These are phyloP conservation scores for Tyto alba DNA, from an alignment of 2,113 vertebrate species.

Conservation along the genomic window DNA sequence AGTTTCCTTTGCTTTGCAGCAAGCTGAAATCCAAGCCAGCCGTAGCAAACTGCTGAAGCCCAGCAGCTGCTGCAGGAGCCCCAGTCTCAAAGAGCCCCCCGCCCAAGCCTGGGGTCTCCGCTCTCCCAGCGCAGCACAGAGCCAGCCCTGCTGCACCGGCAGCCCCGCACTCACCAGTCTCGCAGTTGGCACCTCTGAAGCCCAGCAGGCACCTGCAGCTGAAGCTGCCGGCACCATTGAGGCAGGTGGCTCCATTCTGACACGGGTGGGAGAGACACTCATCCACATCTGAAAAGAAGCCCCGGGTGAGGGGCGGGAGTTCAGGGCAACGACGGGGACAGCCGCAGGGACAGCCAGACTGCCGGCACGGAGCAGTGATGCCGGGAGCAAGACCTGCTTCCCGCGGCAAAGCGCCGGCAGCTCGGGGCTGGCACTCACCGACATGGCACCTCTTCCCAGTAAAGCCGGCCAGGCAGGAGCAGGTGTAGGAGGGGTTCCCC, in stretches of 20 bases:
- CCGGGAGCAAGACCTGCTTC: background rate
- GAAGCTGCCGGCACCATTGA: constrained; percentile 61
- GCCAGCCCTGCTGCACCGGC: fast-evolving
- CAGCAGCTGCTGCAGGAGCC: background rate
- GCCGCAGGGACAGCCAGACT: background rate
- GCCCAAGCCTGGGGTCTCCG: background rate
- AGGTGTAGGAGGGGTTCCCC: constrained; percentile 91
- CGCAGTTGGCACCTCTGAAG: constrained; percentile 69
- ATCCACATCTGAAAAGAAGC: constrained; percentile 71
- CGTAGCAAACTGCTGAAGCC: background rate
- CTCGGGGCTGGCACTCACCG: constrained; percentile 68
- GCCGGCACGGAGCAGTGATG: fast-evolving
- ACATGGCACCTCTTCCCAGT: constrained; percentile 89
- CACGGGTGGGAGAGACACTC: constrained; percentile 77
- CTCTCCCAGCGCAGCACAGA: background rate
- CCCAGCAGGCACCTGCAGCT: constrained; percentile 66
- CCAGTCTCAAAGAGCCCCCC: background rate
- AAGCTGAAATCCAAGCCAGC: background rate
- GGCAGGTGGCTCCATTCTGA: constrained; percentile 73
- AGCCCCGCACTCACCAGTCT: constrained; percentile 49
- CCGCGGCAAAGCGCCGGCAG: fast-evolving
- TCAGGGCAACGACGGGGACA: background rate
- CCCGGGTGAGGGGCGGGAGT: background rate
- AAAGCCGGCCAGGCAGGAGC: constrained; percentile 92
- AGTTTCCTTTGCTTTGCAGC: background rate